Evolutionary conservation across 2,888 invertebrate species (phyloP).

Genomic region (Heliconius erato): DNA sequence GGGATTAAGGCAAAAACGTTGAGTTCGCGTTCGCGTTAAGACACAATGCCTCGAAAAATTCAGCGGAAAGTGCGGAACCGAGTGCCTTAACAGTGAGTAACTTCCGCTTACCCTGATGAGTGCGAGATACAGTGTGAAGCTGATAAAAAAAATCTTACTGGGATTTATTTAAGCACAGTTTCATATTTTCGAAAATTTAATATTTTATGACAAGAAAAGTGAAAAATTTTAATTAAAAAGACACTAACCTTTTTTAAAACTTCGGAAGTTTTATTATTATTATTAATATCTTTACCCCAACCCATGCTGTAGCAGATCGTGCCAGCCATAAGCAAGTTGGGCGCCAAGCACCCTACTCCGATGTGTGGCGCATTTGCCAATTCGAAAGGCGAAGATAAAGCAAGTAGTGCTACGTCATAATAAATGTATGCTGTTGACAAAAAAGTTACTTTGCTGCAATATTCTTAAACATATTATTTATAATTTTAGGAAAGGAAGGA

Average conservation of each 20-base stretch:
- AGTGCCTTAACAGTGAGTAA: no score
- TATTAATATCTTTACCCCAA: constrained; percentile 49
- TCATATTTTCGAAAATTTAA: no score
- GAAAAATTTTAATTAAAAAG: not conserved
- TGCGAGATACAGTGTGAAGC: no score
- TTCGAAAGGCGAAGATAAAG: constrained; percentile 45
- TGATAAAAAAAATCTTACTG: no score
- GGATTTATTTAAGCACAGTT: no score
- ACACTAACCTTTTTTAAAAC: constrained; percentile 52
- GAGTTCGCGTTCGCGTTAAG: no score
- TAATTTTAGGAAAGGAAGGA: no score
- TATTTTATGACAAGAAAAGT: not conserved
- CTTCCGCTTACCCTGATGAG: no score
- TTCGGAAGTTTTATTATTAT: not conserved
- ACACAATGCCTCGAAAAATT: no score
- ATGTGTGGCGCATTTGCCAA: constrained; percentile 49
- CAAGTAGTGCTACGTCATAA: constrained; percentile 49
- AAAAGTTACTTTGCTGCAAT: not conserved
- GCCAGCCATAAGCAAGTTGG: constrained; percentile 28
- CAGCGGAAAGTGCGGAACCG: no score
- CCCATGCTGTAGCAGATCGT: constrained; percentile 54
- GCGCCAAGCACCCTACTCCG: constrained; percentile 50
- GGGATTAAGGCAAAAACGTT: no score
- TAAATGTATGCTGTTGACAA: constrained; percentile 38
- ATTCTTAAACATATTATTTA: not conserved